Percentiles rank a stretch among this genome's conserved stretches.
phyloP scores from a whole-genome alignment of 2,113 vertebrate genomes.

The Cottus gobio region DNA sequence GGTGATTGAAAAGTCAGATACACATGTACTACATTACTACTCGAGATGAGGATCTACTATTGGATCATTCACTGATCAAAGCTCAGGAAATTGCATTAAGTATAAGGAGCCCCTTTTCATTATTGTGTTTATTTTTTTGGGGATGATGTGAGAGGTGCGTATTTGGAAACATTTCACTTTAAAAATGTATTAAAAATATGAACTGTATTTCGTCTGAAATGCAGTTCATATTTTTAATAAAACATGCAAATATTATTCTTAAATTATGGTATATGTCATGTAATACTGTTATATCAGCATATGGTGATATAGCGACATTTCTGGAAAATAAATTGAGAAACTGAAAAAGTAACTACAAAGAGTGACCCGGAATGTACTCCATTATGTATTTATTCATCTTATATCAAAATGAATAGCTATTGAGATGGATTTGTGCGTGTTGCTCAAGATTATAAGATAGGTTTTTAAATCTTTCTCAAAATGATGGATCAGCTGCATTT shows the following conservation, averaged over 20 bases:
- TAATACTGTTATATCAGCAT: background rate
- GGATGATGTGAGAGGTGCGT: background rate
- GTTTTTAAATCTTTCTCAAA: background rate
- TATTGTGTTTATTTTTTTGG: slow-evolving; percentile 7
- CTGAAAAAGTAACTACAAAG: background rate
- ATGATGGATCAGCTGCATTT: background rate
- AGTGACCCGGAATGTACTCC: background rate
- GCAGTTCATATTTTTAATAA: background rate
- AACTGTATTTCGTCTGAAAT: too few species aligned
- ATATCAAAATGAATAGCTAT: background rate
- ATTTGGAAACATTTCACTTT: background rate
- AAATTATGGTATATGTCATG: background rate
- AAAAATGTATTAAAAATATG: too few species aligned
- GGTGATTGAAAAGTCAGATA: slow-evolving; percentile 82
- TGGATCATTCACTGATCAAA: slow-evolving; percentile 69
- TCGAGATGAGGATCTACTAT: slow-evolving; percentile 73
- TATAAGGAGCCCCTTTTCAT: slow-evolving; percentile 8
- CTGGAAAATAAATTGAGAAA: background rate
- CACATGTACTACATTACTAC: slow-evolving; percentile 78
- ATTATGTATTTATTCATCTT: background rate
- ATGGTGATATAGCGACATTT: background rate
- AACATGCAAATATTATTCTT: background rate
- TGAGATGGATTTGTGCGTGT: background rate
- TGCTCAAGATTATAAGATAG: too few species aligned
- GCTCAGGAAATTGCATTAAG: slow-evolving; percentile 63